Base-by-base conservation (phyloP, 2,797 vertebrate species). In the Coregonus sp. region DNA sequence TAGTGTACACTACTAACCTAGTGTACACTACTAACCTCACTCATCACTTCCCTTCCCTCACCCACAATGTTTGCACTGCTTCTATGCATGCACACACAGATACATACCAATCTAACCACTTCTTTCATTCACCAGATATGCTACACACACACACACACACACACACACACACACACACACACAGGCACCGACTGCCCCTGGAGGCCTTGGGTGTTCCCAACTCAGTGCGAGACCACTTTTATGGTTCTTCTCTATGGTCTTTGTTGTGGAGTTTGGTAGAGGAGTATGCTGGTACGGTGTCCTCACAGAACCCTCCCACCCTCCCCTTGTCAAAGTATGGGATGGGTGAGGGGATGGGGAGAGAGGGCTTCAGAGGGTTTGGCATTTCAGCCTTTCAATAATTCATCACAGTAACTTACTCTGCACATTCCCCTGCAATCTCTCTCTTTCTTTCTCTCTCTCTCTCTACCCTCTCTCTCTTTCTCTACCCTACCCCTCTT, bases 331-430 rank as follows among this genome's bases (percentile, higher is more conserved):
- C 84, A 85, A 81, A 86, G 84, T 80, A 82, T 81, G 20, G 20
- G 16, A 63, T 63, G 59, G 52, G 52, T 50, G 47, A 33, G 0
- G 31, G 31, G 31, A 33, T 33, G 31, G 9, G 9, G 40, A 40
- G 37, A 1, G 40, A 11, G 2, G 40, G 33, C 66, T 90, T 93
- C 91, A 52, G 73, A 87, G 74, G 74, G 79, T 20, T 35, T 82
- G 84, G 90, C 89, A 89, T 91, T 90, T 91, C 86, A 87, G 81
- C 65, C 79, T 77, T 88, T 93, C 86, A 94, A 93, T 94, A 93
- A 94, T 93, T 93, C 85, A 94, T 92, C 86, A 86, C 86, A 86
- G 83, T 75, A 85, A 66, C 83, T 90, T 78, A 85, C 90, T 89
- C 82, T 82, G 87, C 65, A 76, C 51, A 56, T 52, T 59, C 75